phyloP scores from a whole-genome alignment of 2,888 invertebrate genomes.

The Parapristionchus giblindavisi region DNA sequence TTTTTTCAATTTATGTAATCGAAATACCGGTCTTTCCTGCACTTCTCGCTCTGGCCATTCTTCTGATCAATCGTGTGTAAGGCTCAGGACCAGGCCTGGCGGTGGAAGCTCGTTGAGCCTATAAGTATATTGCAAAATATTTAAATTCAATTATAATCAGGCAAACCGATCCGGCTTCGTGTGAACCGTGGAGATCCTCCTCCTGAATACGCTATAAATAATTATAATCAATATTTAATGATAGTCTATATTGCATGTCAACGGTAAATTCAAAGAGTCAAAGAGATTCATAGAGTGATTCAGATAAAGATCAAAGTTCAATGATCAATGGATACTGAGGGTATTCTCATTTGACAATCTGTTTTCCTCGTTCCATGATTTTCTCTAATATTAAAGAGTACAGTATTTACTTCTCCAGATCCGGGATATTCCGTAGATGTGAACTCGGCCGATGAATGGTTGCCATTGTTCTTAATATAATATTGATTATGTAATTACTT shows the following conservation, averaged over 20 bases:
- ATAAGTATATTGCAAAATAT: neutral
- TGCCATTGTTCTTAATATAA: too few species aligned
- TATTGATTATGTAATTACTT: neutral
- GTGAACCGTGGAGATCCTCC: slow-evolving; percentile 21
- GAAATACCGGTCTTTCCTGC: slow-evolving; percentile 14
- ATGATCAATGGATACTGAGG: too few species aligned
- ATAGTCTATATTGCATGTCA: too few species aligned
- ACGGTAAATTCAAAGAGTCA: too few species aligned
- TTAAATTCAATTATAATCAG: neutral
- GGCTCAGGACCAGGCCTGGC: slow-evolving; percentile 22
- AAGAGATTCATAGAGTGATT: too few species aligned
- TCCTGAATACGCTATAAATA: too few species aligned
- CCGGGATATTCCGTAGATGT: slow-evolving; percentile 17
- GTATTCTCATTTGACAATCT: too few species aligned
- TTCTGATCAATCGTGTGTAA: slow-evolving; percentile 31
- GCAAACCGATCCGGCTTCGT: neutral
- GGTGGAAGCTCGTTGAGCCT: slow-evolving; percentile 8
- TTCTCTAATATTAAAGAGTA: too few species aligned
- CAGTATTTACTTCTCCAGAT: neutral
- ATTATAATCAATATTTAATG: too few species aligned
- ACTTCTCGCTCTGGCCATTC: slow-evolving; percentile 9
- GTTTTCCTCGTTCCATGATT: too few species aligned
- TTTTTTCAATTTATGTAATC: too few species aligned
- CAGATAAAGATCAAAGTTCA: too few species aligned
- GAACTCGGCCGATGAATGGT: slow-evolving; percentile 28